Base-by-base conservation (phyloP, 2,797 vertebrate genomes). In the Ptychadena robeensis region DNA sequence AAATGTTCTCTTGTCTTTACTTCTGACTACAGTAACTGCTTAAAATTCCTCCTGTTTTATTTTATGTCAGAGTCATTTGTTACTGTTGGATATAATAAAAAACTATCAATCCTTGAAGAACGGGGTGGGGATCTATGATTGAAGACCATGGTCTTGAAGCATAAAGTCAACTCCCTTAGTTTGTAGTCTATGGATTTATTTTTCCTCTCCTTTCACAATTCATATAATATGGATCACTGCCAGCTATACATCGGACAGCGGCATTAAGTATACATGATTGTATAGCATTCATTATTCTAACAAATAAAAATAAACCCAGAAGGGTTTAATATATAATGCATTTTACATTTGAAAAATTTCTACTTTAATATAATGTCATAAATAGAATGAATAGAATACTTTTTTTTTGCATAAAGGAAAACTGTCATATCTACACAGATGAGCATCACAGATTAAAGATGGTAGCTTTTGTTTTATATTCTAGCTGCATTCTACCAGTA, bases 41-140 rank as follows among this genome's bases (percentile, higher is more conserved):
- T 82, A 82, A 82, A 82, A 82, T 82, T 77, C 73, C 66, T 77
- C 48, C 81, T 77, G 35, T 77, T 77, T 77, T 77, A 77, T 82
- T 71, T 63, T 31, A 53, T 74, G 66, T 64, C 65, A 81, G 34
- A 76, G 73, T 70, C 81, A 82, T 82, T 82, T 82, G 37, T 82
- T 77, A 71, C 53, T 34, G n/a, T 70, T 76, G 31, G 66, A 71
- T 28, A 61, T 82, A 82, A 82, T 77, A 75, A 70, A 68, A 77
- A 77, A 71, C 66, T 40, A 76, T 77, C 81, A 77, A 71, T 77
- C 48, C 73, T 76, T 82, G 66, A 78, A 82, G 73, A 82, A 77
- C 65, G 81, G n/a, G 81, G 81, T 77, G 81, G 73, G 61, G 66
- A 25, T 71, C 53, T 32, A 32, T 78, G 74, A 83, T 79, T 83